A percentile compares a stretch with the other conserved stretches of the same genome.
phyloP scores from a whole-genome alignment of 2,113 vertebrate species.

The Ovis canadensis region DNA sequence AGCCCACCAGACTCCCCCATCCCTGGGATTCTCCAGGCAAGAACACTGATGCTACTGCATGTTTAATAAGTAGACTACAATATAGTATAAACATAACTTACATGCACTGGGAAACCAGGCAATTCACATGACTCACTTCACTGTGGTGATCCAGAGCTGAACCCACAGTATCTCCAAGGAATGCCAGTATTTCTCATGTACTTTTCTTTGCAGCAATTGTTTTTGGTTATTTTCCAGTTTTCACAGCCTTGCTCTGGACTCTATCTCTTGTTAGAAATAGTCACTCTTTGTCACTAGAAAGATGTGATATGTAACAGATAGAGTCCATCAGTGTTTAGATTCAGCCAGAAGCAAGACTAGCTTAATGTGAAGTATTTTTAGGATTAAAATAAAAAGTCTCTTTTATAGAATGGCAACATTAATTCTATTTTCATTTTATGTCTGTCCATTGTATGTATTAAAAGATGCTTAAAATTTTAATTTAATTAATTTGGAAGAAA shows the following conservation, averaged over 20 bases:
- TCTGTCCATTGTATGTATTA: background rate
- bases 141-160: background rate
- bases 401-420: background rate
- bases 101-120: background rate
- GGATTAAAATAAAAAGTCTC: conserved; percentile 13
- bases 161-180: background rate
- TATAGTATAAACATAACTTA: background rate
- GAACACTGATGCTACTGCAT: background rate
- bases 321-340: background rate
- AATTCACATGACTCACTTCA: background rate
- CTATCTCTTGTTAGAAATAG: background rate
- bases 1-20: too few species aligned
- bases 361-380: background rate
- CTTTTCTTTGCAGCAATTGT: background rate
- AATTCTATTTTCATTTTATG: conserved; percentile 23
- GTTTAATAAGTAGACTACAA: background rate
- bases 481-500: background rate
- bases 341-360: background rate
- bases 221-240: conserved; percentile 5
- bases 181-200: background rate
- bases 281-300: background rate
- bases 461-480: background rate
- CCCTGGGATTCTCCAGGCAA: too few species aligned
- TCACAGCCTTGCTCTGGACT: background rate
- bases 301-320: background rate